These are phyloP conservation scores for Chrysocyon brachyurus DNA, from an alignment of 2,797 vertebrate genomes.

Conservation along the genomic window DNA sequence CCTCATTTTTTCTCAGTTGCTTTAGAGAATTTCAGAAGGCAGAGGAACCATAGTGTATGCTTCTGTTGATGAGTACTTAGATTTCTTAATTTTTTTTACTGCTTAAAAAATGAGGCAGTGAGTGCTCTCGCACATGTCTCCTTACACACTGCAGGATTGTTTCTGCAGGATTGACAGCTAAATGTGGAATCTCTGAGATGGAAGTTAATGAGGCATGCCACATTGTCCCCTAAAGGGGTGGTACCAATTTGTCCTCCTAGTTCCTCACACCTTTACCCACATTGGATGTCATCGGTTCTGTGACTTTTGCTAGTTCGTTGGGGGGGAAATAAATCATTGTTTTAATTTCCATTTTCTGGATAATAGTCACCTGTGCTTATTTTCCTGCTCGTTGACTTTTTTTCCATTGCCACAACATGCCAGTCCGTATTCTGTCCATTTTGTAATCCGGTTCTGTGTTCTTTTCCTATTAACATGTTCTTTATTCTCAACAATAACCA, in stretches of 20 bases:
- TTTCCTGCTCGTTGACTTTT: not conserved
- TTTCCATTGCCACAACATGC: not conserved
- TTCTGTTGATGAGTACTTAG: not conserved
- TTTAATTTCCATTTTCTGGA: not conserved
- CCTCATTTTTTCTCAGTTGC: not conserved
- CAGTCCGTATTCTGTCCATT: not conserved
- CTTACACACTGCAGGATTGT: not conserved
- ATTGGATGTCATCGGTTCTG: too few relatives aligned
- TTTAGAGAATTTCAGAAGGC: not conserved
- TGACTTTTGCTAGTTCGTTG: not conserved
- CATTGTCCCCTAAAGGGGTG: not conserved
- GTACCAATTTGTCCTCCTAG: accelerated
- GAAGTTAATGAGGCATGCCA: not conserved
- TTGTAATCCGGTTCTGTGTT: not conserved
- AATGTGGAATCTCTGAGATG: not conserved
- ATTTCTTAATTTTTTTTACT: not conserved
- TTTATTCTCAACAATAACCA: not conserved
- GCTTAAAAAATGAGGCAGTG: not conserved
- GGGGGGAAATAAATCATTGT: not conserved
- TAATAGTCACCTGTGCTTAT: not conserved
- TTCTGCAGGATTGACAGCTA: not conserved
- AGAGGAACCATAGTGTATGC: not conserved
- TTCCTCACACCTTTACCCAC: not conserved
- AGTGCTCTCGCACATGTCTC: not conserved
- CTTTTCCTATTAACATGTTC: not conserved